Percentiles rank a stretch among this genome's conserved stretches.
These are phyloP conservation scores for Pyxicephalus adspersus DNA, from an alignment of 2,113 vertebrate species.

Conservation along the genomic window DNA sequence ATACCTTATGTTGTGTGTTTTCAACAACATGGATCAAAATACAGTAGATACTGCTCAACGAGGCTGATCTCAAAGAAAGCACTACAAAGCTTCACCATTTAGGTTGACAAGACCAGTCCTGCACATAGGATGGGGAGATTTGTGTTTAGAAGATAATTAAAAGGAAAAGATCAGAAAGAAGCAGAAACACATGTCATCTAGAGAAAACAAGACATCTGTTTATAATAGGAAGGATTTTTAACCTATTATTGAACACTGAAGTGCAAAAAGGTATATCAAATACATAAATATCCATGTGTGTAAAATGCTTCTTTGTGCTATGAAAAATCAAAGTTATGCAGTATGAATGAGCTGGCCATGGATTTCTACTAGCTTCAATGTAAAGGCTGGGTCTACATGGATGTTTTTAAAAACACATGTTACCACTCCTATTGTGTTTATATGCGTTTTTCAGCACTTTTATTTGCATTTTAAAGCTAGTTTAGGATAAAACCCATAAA, in stretches of 20 bases:
- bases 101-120: slow-evolving; percentile 38
- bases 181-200: slow-evolving; percentile 38
- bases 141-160: slow-evolving; percentile 44
- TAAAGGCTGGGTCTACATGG: no score
- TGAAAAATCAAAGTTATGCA: no score
- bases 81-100: slow-evolving; percentile 4
- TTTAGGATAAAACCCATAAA: no score
- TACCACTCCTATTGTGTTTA: no score
- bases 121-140: neutral
- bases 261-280: neutral
- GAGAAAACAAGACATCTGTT: slow-evolving; percentile 29
- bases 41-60: neutral
- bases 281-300: no score
- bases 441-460: no score
- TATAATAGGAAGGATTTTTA: neutral
- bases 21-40: neutral
- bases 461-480: no score
- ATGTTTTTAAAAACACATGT: no score
- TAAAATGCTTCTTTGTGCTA: no score
- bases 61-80: neutral
- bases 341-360: no score
- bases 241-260: neutral
- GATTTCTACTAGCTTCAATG: no score
- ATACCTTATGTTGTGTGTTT: neutral
- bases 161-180: slow-evolving; percentile 39